These are phyloP conservation scores for Machimus rusticus DNA, from an alignment of 2,888 invertebrate genomes.

Conservation along the genomic window DNA sequence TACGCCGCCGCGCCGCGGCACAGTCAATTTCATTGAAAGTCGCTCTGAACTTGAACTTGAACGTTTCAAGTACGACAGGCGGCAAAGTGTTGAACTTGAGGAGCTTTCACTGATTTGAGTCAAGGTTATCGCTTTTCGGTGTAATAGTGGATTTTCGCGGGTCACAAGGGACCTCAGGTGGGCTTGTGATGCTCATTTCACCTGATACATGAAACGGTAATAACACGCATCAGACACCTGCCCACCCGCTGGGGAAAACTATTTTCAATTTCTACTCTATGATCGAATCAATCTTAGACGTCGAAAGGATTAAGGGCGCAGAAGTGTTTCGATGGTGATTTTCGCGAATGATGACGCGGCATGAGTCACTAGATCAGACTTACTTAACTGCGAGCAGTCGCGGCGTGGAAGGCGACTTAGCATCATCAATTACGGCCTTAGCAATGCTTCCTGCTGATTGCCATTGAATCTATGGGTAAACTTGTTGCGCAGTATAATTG, in stretches of 20 bases:
- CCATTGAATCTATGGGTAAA: background rate
- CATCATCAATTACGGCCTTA: background rate
- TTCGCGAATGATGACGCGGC: background rate
- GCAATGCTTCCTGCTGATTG: background rate
- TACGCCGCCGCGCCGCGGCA: background rate
- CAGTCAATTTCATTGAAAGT: constrained; percentile 14
- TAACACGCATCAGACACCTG: background rate
- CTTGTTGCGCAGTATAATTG: background rate
- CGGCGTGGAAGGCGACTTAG: background rate
- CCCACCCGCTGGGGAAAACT: background rate
- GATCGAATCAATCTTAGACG: background rate
- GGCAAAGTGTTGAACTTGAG: constrained; percentile 9
- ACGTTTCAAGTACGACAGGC: background rate
- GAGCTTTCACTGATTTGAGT: constrained; percentile 28
- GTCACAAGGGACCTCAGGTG: background rate
- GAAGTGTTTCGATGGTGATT: background rate
- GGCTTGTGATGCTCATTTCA: background rate
- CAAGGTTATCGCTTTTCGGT: constrained; percentile 18
- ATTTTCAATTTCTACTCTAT: background rate
- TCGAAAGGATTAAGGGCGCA: background rate
- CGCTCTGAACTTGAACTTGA: constrained; percentile 36
- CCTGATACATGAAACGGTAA: background rate
- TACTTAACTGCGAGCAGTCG: background rate
- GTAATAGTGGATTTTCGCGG: background rate
- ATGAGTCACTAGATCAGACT: background rate